These are phyloP conservation scores for Ephestia elutella DNA, from an alignment of 1,140 invertebrate genomes.

Conservation along the genomic window DNA sequence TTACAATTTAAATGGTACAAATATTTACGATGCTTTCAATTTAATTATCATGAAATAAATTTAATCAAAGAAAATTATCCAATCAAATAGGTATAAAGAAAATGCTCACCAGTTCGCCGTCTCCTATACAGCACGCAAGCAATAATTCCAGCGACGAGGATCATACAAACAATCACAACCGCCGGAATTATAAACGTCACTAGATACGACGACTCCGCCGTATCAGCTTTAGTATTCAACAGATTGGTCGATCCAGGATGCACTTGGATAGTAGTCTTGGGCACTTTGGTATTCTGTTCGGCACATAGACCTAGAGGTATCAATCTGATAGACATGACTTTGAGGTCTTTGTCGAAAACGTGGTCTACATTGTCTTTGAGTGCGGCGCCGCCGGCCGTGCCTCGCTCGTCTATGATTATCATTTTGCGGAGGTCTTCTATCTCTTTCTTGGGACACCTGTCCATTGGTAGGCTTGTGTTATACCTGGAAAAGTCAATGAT, in stretches of 20 bases:
- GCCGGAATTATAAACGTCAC: slow-evolving; percentile 93
- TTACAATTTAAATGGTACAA: no score
- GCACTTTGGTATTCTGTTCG: slow-evolving; percentile 71
- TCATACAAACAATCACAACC: slow-evolving; percentile 91
- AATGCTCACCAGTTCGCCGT: slow-evolving; percentile 79
- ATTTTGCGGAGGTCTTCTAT: slow-evolving; percentile 82
- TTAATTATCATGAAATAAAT: no score
- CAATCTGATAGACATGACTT: slow-evolving; percentile 82
- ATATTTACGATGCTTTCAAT: no score
- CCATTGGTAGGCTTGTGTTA: slow-evolving; percentile 69
- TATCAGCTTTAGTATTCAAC: slow-evolving; percentile 40
- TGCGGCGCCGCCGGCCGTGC: slow-evolving; percentile 62
- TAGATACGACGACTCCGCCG: slow-evolving; percentile 86
- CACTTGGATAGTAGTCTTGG: slow-evolving; percentile 40
- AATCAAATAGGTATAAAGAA: no score
- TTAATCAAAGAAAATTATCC: no score
- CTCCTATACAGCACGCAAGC: slow-evolving; percentile 92
- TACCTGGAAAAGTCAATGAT: slow-evolving; percentile 45
- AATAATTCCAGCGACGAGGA: slow-evolving; percentile 88
- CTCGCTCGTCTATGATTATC: slow-evolving; percentile 78
- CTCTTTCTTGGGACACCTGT: slow-evolving; percentile 84
- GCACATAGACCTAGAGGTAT: slow-evolving; percentile 83
- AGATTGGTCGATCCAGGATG: slow-evolving; percentile 25
- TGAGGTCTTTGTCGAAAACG: slow-evolving; percentile 85
- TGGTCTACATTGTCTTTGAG: slow-evolving; percentile 80